Evolutionary conservation across 1,140 invertebrate genomes (phyloP).

Genomic region (Cydia splendana): DNA sequence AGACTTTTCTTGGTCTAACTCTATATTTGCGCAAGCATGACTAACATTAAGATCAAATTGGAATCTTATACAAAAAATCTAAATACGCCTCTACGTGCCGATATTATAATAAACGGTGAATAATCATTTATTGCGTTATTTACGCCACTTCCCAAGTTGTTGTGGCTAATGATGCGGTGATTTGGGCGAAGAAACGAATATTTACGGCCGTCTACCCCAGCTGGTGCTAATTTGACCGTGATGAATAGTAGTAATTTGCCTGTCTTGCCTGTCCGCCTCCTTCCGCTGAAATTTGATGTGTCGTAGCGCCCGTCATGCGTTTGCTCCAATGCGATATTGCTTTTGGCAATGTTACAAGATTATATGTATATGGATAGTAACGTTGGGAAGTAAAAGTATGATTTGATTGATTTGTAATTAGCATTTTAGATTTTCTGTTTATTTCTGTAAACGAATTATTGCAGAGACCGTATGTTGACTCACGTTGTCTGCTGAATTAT

Average conservation of each 20-base stretch:
- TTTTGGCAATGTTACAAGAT: background rate
- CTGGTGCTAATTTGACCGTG: conserved; percentile 22
- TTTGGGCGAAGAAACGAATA: conserved; percentile 15
- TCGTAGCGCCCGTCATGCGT: background rate
- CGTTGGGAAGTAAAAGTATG: no score
- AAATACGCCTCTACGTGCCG: background rate
- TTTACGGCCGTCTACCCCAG: conserved; percentile 10
- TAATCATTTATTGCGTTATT: background rate
- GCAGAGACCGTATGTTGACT: no score
- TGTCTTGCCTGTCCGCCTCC: background rate
- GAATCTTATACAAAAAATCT: background rate
- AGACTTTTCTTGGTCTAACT: no score
- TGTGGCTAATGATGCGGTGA: conserved; percentile 16
- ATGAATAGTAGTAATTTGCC: conserved; percentile 14
- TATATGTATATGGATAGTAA: no score
- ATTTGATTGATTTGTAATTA: no score
- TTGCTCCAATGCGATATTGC: background rate
- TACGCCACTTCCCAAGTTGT: conserved; percentile 5
- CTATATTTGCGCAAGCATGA: background rate
- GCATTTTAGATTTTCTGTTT: no score
- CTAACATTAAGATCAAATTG: background rate
- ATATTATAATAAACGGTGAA: background rate
- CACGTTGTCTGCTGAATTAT: no score
- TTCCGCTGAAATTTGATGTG: conserved; percentile 7
- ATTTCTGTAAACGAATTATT: no score